These are phyloP conservation scores for Lepidochrysops patricia DNA, from an alignment of 2,888 invertebrate species.

Conservation along the genomic window DNA sequence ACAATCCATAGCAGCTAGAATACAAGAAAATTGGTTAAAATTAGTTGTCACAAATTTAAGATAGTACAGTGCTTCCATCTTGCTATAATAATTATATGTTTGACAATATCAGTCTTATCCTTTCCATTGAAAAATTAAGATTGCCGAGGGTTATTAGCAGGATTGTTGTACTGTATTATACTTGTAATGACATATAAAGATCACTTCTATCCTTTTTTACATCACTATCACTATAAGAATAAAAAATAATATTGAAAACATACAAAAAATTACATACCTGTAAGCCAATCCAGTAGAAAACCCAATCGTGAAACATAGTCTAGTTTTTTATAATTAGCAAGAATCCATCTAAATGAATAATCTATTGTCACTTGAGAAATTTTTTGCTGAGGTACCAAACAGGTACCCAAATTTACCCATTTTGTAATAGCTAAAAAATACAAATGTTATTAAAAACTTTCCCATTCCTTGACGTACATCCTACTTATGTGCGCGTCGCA, in stretches of 20 bases:
- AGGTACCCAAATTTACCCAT: slow-evolving; percentile 56
- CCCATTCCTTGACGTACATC: too few species aligned
- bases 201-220: too few species aligned
- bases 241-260: background rate
- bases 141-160: too few species aligned
- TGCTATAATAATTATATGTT: too few species aligned
- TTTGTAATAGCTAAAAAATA: slow-evolving; percentile 51
- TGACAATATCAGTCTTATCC: too few species aligned
- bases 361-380: slow-evolving; percentile 49
- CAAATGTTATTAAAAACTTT: slow-evolving; percentile 19
- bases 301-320: slow-evolving; percentile 43
- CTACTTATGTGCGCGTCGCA: too few species aligned
- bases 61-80: too few species aligned
- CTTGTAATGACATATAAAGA: too few species aligned
- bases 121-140: too few species aligned
- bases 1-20: slow-evolving; percentile 56
- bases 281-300: slow-evolving; percentile 61
- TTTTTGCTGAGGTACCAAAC: slow-evolving; percentile 51
- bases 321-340: slow-evolving; percentile 45
- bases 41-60: too few species aligned
- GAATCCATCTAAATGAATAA: slow-evolving; percentile 56
- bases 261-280: slow-evolving; percentile 39
- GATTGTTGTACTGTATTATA: too few species aligned
- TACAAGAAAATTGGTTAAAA: too few species aligned
- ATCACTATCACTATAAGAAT: background rate